phyloP scores from a whole-genome alignment of 2,113 vertebrate species.

The Callithrix jacchus region DNA sequence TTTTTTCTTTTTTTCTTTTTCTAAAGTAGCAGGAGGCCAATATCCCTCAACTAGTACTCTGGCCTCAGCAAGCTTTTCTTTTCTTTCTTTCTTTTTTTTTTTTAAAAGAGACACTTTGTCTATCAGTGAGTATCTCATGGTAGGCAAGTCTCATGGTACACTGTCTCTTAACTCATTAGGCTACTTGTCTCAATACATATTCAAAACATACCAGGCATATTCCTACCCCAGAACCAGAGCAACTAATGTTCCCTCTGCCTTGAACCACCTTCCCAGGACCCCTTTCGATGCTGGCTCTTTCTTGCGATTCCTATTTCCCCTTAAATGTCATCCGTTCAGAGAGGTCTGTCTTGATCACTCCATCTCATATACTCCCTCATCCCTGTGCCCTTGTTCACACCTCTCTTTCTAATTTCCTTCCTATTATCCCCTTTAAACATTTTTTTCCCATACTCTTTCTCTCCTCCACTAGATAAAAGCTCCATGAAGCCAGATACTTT shows the following conservation, averaged over 20 bases:
- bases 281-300: background rate
- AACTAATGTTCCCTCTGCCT: background rate
- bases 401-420: background rate
- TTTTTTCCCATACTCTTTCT: background rate
- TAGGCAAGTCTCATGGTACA: no score
- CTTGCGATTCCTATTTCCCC: background rate
- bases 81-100: no score
- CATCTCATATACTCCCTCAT: background rate
- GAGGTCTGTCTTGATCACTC: background rate
- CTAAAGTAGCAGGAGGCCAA: no score
- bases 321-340: background rate
- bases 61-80: no score
- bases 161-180: background rate
- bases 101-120: no score
- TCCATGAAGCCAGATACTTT: background rate
- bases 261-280: background rate
- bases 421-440: background rate
- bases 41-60: no score
- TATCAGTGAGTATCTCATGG: no score
- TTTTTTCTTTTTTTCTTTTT: no score
- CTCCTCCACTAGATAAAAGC: background rate
- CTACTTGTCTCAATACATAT: background rate
- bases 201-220: background rate
- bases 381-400: background rate
- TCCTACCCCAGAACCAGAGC: background rate